Conservation (phyloP, 1,140 invertebrate species). For the Drosophila suzukii region DNA sequence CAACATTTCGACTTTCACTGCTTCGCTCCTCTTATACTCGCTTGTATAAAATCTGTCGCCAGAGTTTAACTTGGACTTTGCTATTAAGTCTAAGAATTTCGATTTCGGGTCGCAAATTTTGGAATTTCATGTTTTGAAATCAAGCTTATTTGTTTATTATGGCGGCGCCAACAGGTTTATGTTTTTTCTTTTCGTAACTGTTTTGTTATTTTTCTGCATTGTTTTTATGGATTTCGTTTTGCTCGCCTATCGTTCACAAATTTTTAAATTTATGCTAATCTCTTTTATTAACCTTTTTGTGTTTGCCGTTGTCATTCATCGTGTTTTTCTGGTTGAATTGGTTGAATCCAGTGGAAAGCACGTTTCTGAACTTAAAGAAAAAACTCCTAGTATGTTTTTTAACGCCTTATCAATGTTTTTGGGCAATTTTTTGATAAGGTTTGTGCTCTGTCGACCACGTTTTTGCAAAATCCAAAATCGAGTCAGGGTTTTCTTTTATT, state of each 20-base stretch:
- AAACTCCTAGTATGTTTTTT: conserved; percentile 18
- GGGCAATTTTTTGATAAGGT: conserved; percentile 19
- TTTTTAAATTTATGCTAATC: conserved; percentile 59
- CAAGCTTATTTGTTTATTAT: conserved; percentile 46
- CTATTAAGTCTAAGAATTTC: conserved; percentile 45
- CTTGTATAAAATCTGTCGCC: conserved; percentile 25
- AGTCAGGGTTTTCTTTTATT: conserved; percentile 25
- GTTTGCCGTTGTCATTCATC: conserved; percentile 40
- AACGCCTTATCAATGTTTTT: conserved; percentile 28
- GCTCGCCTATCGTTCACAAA: conserved; percentile 56
- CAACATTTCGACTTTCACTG: conserved; percentile 20
- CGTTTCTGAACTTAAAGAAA: conserved; percentile 25
- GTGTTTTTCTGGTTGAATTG: conserved; percentile 67
- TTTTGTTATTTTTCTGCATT: conserved; percentile 15
- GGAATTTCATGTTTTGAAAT: conserved; percentile 51
- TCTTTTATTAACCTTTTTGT: conserved; percentile 39
- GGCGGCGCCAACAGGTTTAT: conserved; percentile 65
- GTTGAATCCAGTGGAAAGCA: conserved; percentile 23
- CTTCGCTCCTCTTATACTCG: conserved; percentile 1
- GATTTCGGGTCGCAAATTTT: conserved; percentile 51
- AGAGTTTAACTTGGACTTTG: conserved; percentile 38
- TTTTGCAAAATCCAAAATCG: conserved; percentile 31
- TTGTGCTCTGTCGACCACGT: conserved; percentile 23
- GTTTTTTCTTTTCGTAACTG: conserved; percentile 13
- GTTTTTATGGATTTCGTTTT: conserved; percentile 20